Evolutionary conservation across 1,140 invertebrate genomes (phyloP).

Genomic region (Magallana gigas): DNA sequence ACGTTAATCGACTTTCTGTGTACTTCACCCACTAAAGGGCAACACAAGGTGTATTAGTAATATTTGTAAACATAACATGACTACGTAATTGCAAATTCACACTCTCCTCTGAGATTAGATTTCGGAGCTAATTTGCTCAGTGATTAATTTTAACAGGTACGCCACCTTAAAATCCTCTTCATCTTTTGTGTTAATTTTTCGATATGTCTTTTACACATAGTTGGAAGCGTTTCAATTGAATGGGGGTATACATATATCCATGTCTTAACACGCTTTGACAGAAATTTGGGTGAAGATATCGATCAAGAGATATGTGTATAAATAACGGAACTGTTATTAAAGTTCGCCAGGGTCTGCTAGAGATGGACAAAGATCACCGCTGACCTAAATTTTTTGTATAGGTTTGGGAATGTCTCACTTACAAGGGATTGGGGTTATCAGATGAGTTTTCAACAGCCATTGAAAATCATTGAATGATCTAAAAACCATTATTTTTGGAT

Average conservation of each 20-base stretch:
- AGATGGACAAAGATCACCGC: background rate
- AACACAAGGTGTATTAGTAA: background rate
- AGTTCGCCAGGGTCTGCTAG: constrained; percentile 3
- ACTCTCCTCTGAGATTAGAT: background rate
- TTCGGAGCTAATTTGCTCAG: background rate
- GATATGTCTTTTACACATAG: background rate
- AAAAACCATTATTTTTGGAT: too few species aligned
- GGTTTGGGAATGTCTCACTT: background rate
- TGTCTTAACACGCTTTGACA: background rate
- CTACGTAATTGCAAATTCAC: background rate
- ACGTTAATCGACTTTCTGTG: background rate
- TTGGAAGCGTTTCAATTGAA: background rate
- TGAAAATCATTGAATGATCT: too few species aligned
- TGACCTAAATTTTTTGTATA: background rate
- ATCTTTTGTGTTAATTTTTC: too few species aligned
- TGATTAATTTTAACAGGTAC: background rate
- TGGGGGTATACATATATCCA: background rate
- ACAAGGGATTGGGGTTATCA: background rate
- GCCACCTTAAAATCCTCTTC: background rate
- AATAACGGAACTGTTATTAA: background rate
- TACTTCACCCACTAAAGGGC: background rate
- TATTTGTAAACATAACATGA: constrained; percentile 4
- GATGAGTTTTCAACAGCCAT: background rate
- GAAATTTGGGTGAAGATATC: too few species aligned
- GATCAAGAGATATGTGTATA: background rate